Base-by-base conservation (phyloP, 2,797 vertebrate species). In the Cossypha caffra region DNA sequence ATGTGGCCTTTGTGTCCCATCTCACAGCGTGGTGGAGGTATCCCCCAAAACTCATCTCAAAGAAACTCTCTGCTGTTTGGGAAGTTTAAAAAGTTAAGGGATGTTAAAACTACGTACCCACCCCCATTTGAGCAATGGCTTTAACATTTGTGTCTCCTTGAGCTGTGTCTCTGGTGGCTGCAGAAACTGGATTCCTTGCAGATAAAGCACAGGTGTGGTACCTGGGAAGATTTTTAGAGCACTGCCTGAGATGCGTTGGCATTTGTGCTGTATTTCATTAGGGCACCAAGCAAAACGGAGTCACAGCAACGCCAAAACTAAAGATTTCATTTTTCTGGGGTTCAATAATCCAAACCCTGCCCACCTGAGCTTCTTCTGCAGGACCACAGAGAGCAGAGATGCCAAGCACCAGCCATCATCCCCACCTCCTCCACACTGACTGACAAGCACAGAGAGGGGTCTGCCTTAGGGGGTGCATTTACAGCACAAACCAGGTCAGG, bases 21-120 rank as follows among this genome's bases (percentile, higher is more conserved):
- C 55, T 71, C 0, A 0, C 35, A 45, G 58, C 26, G 38, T 3
- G 2, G 29, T 29, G 13, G 25, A 54, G 14, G 55, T 28, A 67
- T 85, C 35, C 51, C 54, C 68, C 28, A 25, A 75, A 55, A 69
- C 33, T 50, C 40, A 68, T 29, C 55, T 18, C 9, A 1, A 68
- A 93, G 40, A 87, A 66, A 7, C 25, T 61, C 71, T 93, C 26
- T 59, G 51, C 38, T 55, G 8, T 81, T 43, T 26, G 15, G 25
- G 58, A 88, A 77, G 33, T 45, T 80, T 59, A 72, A 95, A 71
- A 47, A 47, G 23, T 47, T 13, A 47, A 47, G 15, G 25, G 58
- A 86, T 75, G 33, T 42, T 80, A 64, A 72, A 95, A 75, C 63
- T 38, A 78, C 28, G 45, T 38, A 62, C 7, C 12, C 1, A 33